phyloP scores from a whole-genome alignment of 1,140 invertebrate genomes.

The Lasioglossum baleicum region DNA sequence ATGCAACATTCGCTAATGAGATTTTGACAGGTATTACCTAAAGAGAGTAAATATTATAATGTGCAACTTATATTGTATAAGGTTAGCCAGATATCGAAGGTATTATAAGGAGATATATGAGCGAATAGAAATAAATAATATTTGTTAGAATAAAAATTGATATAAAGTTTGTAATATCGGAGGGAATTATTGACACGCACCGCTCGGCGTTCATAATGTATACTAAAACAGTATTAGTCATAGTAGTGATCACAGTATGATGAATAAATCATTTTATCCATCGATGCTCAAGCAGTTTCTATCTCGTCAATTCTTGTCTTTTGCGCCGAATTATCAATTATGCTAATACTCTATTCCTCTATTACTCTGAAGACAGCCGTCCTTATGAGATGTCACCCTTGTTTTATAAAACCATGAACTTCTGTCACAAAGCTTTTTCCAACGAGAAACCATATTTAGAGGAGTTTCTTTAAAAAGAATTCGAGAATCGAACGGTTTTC shows the following conservation, averaged over 20 bases:
- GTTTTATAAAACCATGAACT: neutral
- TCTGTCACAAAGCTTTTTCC: neutral
- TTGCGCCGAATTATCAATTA: conserved; percentile 39
- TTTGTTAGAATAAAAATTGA: conserved; percentile 10
- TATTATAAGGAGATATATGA: neutral
- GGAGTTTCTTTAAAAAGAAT: neutral
- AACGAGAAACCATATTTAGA: conserved; percentile 4
- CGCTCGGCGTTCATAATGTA: neutral
- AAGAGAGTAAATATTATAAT: neutral
- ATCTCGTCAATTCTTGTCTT: conserved; percentile 55
- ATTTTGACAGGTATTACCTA: neutral
- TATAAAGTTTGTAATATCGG: conserved; percentile 18
- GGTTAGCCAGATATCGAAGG: neutral
- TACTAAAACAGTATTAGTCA: neutral
- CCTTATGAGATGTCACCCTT: conserved; percentile 33
- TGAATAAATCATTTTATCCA: conserved; percentile 36
- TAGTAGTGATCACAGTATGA: conserved; percentile 9
- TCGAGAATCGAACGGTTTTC: neutral
- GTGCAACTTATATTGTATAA: neutral
- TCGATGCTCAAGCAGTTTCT: conserved; percentile 53
- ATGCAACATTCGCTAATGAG: neutral
- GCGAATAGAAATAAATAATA: conserved; percentile 3
- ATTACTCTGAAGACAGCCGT: conserved; percentile 57
- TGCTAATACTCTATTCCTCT: conserved; percentile 39
- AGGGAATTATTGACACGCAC: conserved; percentile 1